Base-by-base conservation (phyloP, 2,797 vertebrate species). In the Muraenolepis orangiensis region DNA sequence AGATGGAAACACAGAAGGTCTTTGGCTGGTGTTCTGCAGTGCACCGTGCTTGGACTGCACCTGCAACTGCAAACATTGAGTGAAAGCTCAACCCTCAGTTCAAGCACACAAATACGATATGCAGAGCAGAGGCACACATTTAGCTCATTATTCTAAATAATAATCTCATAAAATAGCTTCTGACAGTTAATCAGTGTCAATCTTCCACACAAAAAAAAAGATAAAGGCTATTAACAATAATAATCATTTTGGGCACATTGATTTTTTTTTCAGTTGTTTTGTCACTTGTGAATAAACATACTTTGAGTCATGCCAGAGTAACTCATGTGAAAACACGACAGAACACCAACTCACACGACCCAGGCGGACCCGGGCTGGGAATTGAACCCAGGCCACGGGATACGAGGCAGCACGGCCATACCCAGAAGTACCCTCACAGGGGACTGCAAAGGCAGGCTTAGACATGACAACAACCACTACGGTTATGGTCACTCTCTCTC, bases 381-480 rank as follows among this genome's bases (percentile, higher is more conserved):
- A 51, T 20, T 51, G 42, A 51, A 51, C 16, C 18, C 3, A 51
- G 18, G 18, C 16, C 42, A 20, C 16, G 4, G 23, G 51, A 57
- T 57, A 7, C 1, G n/a, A n/a, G 20, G 51, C 42, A 46, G 51
- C 51, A 57, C 51, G 23, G 51, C 51, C 51, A 57, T 57, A 10
- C 20, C 51, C 20, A 57, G 20, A 7, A 57, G 20, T n/a, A 23
- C 51, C 51, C 20, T 57, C 51, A 10, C 23, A 20, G 51, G 51
- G 36, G 18, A 66, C 26, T 29, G 64, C 11, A 66, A n/a, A 66
- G 28, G 64, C 70, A 74, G n/a, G 74, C 61, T 68, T 38, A 76
- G 69, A 72, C 72, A 42, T 32, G 69, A 11, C 81, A 78, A 71
- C 82, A 85, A 86, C 23, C 23, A 66, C 11, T 28, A 66, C n/a